Evolutionary conservation across 2,888 invertebrate species (phyloP), one percentile per base, ranked within the genome.

Genomic region (Linnaemya tessellans): DNA sequence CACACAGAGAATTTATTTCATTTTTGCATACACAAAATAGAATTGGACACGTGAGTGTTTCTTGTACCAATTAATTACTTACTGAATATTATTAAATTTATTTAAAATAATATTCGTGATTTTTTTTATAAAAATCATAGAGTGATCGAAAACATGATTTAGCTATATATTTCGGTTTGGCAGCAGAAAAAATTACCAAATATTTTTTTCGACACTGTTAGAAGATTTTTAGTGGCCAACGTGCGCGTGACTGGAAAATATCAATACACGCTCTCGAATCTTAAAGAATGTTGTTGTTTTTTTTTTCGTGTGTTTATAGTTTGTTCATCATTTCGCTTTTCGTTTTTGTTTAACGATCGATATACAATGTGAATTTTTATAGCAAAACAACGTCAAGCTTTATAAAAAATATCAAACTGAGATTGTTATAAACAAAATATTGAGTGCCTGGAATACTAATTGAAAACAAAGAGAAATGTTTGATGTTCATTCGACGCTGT

Each of bases 381-480:
- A 75, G 58, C 65, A 85, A 74, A 84, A 73, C 60, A 64, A 78
- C 46, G 56, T 58, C 68, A 86, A 85, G 38, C 56, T 25, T 5
- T 46, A 64, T 25, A 20, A 46, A 89, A 87, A 89, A 89, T 89
- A 38, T 51, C 20, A 67, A 65, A 73, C 77, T 78, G 82, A 88
- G 70, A 81, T 84, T 89, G 89, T 90, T 90, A 89, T 89, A 89
- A 88, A 77, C 86, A 87, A 82, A 84, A 73, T 81, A 86, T 71
- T 79, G 84, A 88, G 88, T 89, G 88, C 78, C 86, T 87, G 88
- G 90, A 90, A 88, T 90, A 91, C 89, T 90, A 91, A 90, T 90
- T 90, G 88, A 82, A 78, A 80, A 77, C 73, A 84, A 79, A 82
- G 82, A 75, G 85, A 85, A 85, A 85, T 82, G 85, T 85, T 82